Evolutionary conservation across 2,113 vertebrate genomes (phyloP), one percentile per base, ranked within the genome.

Genomic region (Scolopax mira): DNA sequence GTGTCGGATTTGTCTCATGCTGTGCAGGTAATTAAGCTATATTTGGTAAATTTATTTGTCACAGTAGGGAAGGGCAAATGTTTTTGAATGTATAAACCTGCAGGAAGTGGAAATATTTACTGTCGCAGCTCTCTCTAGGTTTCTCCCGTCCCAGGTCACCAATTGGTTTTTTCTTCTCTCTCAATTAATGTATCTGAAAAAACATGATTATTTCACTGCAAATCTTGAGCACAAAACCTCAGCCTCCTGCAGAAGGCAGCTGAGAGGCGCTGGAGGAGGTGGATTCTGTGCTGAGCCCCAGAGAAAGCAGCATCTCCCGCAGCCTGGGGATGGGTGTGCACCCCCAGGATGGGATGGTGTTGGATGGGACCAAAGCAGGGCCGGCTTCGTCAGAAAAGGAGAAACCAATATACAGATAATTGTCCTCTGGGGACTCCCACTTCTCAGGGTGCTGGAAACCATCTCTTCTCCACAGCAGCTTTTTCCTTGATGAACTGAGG

Each of bases 1-100:
- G 95, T 98, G 91, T 98, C 99, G 46, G 99, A 99, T 94, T 97
- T 99, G 94, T 98, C 98, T 78, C 99, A 99, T 54, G 98, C 99
- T 96, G 99, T 99, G 89, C 99, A 99, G 99, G 99, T 99, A 98
- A 98, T 95, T 93, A 71, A 90, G 80, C 82, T 94, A 42, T 95
- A 90, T 93, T 93, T 91, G 80, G 80, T 93, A 86, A 91, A 90
- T 84, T 30, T 82, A 85, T 95, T 85, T 91, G 88, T 96, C 88
- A 70, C 93, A 93, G 89, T 91, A 86, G 94, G 96, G 77, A 78
- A 94, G 87, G 93, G 49, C 90, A 92, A 94, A 93, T 97, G 84
- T 93, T 97, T 96, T 54, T 70, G 64, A 87, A 89, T 16, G 51
- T 48, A 77, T 93, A 93, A 94, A 85, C 66, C 49, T 90, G 48